Conservation (phyloP, 2,797 vertebrate genomes). For the Alauda arvensis region DNA sequence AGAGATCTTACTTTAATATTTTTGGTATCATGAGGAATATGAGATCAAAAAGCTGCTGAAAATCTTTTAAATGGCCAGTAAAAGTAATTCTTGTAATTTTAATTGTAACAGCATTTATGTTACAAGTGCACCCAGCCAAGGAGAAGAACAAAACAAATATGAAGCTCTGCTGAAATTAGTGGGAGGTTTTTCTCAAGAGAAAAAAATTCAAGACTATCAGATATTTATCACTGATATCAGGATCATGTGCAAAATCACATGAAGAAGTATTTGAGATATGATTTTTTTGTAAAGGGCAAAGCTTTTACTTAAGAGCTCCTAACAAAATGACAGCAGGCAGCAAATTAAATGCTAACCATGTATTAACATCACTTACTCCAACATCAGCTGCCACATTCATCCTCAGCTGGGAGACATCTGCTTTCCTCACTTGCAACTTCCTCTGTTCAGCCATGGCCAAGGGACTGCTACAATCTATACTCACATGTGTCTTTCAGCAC, state of each 20-base stretch:
- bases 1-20: neutral
- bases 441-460: neutral
- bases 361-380: constrained; percentile 2
- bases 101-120: neutral
- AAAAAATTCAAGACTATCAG: neutral
- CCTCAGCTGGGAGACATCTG: constrained; percentile 1
- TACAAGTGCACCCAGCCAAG: neutral
- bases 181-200: neutral
- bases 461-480: neutral
- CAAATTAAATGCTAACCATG: neutral
- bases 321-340: neutral
- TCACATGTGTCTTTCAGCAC: neutral
- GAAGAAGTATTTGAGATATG: neutral
- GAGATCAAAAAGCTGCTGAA: neutral
- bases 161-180: neutral
- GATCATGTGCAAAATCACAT: neutral
- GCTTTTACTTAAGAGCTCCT: neutral
- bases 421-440: neutral
- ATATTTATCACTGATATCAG: neutral
- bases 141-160: neutral
- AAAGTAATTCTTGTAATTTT: neutral
- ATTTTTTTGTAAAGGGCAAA: neutral
- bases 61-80: neutral
- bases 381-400: neutral
- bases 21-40: neutral